A percentile compares a stretch with the other conserved stretches of the same genome.
These are phyloP conservation scores for Nasonovia ribisnigri DNA, from an alignment of 2,888 invertebrate species.

Conservation along the genomic window DNA sequence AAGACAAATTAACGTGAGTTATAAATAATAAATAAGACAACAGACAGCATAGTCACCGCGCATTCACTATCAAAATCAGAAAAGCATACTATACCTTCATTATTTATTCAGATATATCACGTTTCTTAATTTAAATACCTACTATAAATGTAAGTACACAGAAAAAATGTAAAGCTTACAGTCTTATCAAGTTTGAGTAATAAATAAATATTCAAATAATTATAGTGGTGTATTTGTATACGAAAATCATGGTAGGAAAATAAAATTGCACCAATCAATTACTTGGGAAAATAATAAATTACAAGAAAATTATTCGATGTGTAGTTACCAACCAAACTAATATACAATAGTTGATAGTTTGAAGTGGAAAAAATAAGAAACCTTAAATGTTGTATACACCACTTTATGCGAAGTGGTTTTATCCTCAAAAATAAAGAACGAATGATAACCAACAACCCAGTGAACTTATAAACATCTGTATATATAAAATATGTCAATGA, in stretches of 20 bases:
- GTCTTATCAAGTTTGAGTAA: neutral
- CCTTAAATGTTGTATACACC: neutral
- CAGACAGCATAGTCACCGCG: neutral
- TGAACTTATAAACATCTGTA: neutral
- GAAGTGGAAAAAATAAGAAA: neutral
- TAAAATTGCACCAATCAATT: neutral
- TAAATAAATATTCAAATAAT: neutral
- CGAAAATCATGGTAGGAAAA: neutral
- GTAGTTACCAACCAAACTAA: neutral
- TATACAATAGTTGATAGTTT: neutral
- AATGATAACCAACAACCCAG: neutral
- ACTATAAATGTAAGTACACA: neutral
- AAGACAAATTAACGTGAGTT: neutral
- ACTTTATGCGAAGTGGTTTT: neutral
- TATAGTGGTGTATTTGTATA: neutral
- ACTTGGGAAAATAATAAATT: neutral
- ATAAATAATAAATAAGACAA: conserved; percentile 2
- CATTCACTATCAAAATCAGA: neutral
- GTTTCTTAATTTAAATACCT: neutral
- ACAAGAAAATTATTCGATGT: neutral
- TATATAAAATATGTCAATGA: neutral
- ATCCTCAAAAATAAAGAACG: neutral
- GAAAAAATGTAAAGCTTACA: neutral
- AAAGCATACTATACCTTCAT: neutral
- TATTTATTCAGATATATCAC: neutral